These are phyloP conservation scores for Pyxicephalus adspersus DNA, from an alignment of 2,113 vertebrate genomes.

Conservation along the genomic window DNA sequence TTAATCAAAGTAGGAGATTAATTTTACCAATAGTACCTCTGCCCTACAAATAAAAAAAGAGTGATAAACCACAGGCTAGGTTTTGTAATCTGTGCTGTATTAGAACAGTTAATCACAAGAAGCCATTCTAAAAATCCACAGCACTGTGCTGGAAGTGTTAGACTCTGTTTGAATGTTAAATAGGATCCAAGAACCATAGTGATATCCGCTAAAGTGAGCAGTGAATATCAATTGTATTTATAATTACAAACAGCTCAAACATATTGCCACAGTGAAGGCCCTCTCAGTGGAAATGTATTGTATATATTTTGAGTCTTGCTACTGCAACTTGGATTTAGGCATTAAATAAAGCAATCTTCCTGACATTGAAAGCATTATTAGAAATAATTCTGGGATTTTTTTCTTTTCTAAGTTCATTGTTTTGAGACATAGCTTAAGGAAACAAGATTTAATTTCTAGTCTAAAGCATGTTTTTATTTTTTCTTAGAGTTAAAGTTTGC, in stretches of 20 bases:
- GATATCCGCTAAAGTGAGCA: slow-evolving; percentile 52
- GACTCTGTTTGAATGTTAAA: slow-evolving; percentile 56
- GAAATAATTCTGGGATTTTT: neutral
- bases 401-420: slow-evolving; percentile 3
- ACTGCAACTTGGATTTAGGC: slow-evolving; percentile 31
- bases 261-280: slow-evolving; percentile 23
- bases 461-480: slow-evolving; percentile 1
- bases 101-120: slow-evolving; percentile 57
- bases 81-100: slow-evolving; percentile 54
- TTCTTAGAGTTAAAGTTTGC: no score
- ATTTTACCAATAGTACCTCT: slow-evolving; percentile 39
- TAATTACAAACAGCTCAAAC: slow-evolving; percentile 57
- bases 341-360: slow-evolving; percentile 13
- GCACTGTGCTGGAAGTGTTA: slow-evolving; percentile 44
- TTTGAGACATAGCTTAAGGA: slow-evolving; percentile 28
- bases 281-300: slow-evolving; percentile 24
- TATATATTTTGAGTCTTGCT: slow-evolving; percentile 21
- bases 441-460: neutral
- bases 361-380: slow-evolving; percentile 23
- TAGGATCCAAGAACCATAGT: slow-evolving; percentile 52
- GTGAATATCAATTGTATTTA: slow-evolving; percentile 55
- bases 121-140: slow-evolving; percentile 54
- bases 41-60: slow-evolving; percentile 38
- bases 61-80: slow-evolving; percentile 38
- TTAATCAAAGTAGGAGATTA: slow-evolving; percentile 42